Evolutionary conservation across 2,113 vertebrate genomes (phyloP), one percentile per base, ranked within the genome.

Genomic region (Vidua chalybeata): DNA sequence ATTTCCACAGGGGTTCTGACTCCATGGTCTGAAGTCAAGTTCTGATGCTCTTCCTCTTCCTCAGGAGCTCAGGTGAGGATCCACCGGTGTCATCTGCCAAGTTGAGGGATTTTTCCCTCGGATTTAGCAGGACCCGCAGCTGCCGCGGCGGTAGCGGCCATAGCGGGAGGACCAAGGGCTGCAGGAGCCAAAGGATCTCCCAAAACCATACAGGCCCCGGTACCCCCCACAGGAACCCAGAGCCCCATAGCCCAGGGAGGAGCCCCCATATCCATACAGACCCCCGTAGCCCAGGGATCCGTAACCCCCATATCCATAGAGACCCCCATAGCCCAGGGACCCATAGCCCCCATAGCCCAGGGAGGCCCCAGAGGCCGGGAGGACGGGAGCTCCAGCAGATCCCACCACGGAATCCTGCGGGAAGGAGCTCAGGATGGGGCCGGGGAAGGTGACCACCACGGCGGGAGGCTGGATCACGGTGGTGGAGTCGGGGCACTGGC

Each of bases 81-180:
- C 37, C 46, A n/a, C 2, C 0, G 3, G 11, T 24, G 10, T 21
- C 6, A 0, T 56, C 71, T 46, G 24, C 10, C 6, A 4, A 16
- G 15, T 2, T 1, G 8, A 49, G 43, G 20, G 35, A 26, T 35
- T 14, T 31, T 51, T 4, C 31, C 0, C 3, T 1, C 0, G 13
- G 9, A 10, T 39, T 94, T 19, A 94, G 31, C 63, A 96, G 37
- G 69, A 17, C 13, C 93, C 13, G 0, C 89, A 95, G 81, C 21
- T 92, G 35, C 94, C 84, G 3, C 79, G 52, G 33, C 63, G 1
- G n/a, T 14, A 79, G 58, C 66, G 85, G 45, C 7, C 8, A 2
- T 15, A 91, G 13, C 30, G 4, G 51, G 48, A 89, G 63, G 68
- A 75, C 28, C 7, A 69, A n/a, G 84, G 55, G 67, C 61, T n/a